Evolutionary conservation across 2,797 vertebrate species (phyloP).

Genomic region (Tachyglossus aculeatus): DNA sequence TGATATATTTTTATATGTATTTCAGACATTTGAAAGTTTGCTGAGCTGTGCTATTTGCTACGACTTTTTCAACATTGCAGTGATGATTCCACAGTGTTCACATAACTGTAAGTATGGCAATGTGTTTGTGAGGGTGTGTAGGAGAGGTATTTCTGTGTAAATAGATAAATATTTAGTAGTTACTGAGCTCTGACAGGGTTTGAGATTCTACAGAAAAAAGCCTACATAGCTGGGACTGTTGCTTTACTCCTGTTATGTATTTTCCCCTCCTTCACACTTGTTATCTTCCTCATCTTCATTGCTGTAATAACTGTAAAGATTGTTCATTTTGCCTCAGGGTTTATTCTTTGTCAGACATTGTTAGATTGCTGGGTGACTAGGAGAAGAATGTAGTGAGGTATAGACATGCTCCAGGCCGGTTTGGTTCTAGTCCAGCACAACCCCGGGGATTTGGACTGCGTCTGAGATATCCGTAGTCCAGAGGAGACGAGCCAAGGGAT

Average conservation of each 20-base stretch:
- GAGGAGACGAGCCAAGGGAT: no score
- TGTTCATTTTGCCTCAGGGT: constrained; percentile 1
- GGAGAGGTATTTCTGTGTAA: not conserved
- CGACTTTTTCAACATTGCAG: constrained; percentile 86
- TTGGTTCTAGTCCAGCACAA: no score
- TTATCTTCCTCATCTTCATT: constrained; percentile 9
- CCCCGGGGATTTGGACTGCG: no score
- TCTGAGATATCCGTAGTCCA: no score
- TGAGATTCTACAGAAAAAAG: not conserved
- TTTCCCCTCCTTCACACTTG: not conserved
- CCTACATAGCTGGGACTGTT: not conserved
- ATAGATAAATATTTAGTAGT: not conserved
- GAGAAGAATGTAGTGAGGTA: no score
- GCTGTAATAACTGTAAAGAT: constrained; percentile 1
- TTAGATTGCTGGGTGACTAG: no score
- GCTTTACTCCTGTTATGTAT: not conserved
- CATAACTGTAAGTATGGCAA: constrained; percentile 88
- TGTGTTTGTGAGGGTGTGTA: not conserved
- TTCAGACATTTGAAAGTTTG: constrained; percentile 83
- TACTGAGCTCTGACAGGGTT: not conserved
- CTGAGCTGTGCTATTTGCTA: constrained; percentile 92
- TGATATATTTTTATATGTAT: constrained; percentile 30
- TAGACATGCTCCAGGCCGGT: no score
- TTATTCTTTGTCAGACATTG: constrained; percentile 17
- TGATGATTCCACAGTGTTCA: constrained; percentile 91